phyloP scores from a whole-genome alignment of 2,888 invertebrate genomes.

The Ypsolopha sequella region DNA sequence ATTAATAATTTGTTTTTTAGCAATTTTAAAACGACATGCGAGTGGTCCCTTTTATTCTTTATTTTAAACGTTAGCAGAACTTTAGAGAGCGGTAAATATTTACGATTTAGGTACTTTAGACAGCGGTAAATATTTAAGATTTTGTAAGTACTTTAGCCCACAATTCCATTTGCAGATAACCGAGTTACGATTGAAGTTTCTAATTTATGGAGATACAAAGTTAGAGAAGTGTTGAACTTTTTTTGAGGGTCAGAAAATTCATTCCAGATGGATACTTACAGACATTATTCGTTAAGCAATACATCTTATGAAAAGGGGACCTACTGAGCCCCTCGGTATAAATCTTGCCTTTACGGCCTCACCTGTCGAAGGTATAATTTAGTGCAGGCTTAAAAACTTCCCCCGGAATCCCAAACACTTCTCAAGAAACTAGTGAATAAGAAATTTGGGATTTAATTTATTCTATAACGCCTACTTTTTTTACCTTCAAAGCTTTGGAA shows the following conservation, averaged over 20 bases:
- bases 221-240: conserved; percentile 1
- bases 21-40: no score
- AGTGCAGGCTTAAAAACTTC: conserved; percentile 66
- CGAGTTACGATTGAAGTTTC: conserved; percentile 22
- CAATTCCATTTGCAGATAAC: neutral
- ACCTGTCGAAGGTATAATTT: conserved; percentile 70
- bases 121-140: no score
- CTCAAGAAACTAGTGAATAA: conserved; percentile 66
- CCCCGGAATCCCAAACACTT: conserved; percentile 62
- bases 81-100: no score
- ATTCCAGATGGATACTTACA: conserved; percentile 51
- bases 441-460: conserved; percentile 42
- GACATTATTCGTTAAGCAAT: conserved; percentile 52
- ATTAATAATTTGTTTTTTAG: no score
- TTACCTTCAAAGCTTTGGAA: no score
- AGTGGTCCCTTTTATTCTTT: no score
- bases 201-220: conserved; percentile 29
- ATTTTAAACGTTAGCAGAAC: no score
- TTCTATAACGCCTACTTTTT: no score
- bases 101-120: no score
- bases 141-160: no score
- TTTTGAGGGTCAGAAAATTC: conserved; percentile 17
- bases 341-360: conserved; percentile 69
- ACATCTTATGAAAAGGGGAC: conserved; percentile 60
- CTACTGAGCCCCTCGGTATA: conserved; percentile 56